Evolutionary conservation across 2,888 invertebrate species (phyloP).

Genomic region (Erebia ligea): DNA sequence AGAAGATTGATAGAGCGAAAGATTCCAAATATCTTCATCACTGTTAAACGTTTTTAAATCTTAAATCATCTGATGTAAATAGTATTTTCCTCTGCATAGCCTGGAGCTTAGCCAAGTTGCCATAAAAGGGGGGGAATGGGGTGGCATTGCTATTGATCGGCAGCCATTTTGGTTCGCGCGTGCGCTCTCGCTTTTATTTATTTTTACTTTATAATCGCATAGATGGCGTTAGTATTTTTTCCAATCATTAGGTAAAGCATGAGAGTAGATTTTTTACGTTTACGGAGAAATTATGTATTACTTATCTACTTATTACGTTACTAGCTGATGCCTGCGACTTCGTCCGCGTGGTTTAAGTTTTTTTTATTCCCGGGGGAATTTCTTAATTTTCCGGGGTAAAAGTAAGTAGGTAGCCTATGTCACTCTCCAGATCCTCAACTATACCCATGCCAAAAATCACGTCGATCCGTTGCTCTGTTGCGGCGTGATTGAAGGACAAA

Average conservation of each 20-base stretch:
- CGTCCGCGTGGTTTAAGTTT: no score
- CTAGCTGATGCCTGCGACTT: no score
- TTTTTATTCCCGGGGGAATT: no score
- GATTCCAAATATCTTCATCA: conserved; percentile 47
- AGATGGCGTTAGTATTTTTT: conserved; percentile 67
- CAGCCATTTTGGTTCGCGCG: conserved; percentile 75
- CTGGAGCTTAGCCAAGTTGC: conserved; percentile 45
- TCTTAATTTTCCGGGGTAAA: no score
- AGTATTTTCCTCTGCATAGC: conserved; percentile 48
- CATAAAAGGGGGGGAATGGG: conserved; percentile 60
- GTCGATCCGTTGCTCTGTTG: no score
- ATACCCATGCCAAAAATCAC: no score
- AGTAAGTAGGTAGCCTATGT: no score
- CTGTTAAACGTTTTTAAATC: conserved; percentile 31
- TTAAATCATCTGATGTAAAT: conserved; percentile 47
- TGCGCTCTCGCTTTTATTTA: conserved; percentile 52
- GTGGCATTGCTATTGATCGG: conserved; percentile 75
- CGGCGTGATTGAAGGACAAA: no score
- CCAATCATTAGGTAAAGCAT: conserved; percentile 32
- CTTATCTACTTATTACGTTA: not conserved
- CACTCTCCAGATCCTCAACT: no score
- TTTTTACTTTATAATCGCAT: conserved; percentile 51
- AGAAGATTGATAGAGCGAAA: conserved; percentile 49
- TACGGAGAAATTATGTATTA: no score
- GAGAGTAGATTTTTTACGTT: no score